A percentile compares a stretch with the other conserved stretches of the same genome.
Evolutionary conservation across 2,113 vertebrate genomes (phyloP).

Genomic region (Thalassarche chlororhynchos): DNA sequence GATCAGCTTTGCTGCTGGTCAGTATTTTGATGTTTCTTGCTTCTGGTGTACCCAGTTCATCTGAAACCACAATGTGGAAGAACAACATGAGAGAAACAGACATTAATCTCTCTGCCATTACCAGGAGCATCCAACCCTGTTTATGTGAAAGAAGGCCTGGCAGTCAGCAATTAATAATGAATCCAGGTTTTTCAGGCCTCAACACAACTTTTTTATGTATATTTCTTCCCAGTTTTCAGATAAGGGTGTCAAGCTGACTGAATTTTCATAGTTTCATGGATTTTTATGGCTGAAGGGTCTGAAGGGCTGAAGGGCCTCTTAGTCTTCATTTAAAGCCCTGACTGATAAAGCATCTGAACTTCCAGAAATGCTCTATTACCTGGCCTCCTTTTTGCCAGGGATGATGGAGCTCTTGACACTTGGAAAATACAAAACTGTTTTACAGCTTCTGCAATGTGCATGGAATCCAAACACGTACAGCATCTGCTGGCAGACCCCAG

Average conservation of each 20-base stretch:
- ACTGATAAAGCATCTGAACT: background rate
- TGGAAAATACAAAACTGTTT: background rate
- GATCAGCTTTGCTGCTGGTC: background rate
- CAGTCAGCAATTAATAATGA: background rate
- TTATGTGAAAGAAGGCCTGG: background rate
- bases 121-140: background rate
- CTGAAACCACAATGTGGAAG: background rate
- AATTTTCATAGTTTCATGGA: background rate
- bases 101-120: background rate
- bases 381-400: background rate
- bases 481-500: background rate
- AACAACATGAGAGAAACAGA: background rate
- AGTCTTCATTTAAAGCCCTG: background rate
- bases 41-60: background rate
- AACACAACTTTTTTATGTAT: accelerated
- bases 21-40: background rate
- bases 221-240: background rate
- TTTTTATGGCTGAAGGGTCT: background rate
- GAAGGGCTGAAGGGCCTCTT: background rate
- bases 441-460: background rate
- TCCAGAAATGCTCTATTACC: background rate
- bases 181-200: background rate
- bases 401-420: background rate
- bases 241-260: background rate
- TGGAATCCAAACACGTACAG: background rate